phyloP scores from a whole-genome alignment of 2,888 invertebrate genomes.

The Dorcus hopei region DNA sequence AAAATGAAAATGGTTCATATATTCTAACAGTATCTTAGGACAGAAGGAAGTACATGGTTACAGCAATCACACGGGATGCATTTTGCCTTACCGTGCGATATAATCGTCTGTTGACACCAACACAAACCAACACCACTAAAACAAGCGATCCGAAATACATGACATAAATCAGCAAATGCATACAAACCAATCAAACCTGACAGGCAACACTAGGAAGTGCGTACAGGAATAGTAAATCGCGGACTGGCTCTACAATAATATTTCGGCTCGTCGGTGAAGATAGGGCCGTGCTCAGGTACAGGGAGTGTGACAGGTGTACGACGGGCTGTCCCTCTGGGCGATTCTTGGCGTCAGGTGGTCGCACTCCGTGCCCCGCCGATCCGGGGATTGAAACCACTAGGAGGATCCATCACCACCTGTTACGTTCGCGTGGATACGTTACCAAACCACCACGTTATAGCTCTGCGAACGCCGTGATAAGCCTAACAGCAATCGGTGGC shows the following conservation, averaged over 20 bases:
- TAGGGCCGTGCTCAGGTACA: conserved; percentile 16
- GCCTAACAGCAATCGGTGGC: conserved; percentile 1
- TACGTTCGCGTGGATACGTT: conserved; percentile 23
- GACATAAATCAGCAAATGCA: neutral
- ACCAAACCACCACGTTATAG: conserved; percentile 17
- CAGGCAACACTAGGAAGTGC: neutral
- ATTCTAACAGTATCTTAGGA: too few species aligned
- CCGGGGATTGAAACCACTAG: too few species aligned
- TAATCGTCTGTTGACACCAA: neutral
- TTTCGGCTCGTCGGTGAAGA: neutral
- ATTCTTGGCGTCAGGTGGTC: conserved; percentile 16
- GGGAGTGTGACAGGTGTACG: conserved; percentile 22
- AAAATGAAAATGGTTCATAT: too few species aligned
- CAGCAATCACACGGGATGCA: too few species aligned
- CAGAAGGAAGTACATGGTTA: too few species aligned
- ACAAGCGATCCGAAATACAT: neutral
- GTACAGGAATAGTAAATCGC: neutral
- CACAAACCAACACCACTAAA: neutral
- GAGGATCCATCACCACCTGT: conserved; percentile 27
- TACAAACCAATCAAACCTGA: neutral
- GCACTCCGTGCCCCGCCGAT: neutral
- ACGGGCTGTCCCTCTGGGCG: conserved; percentile 19
- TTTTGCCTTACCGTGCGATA: neutral
- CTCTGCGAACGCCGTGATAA: neutral
- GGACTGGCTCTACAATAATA: neutral